These are phyloP conservation scores for Meganola albula DNA, from an alignment of 2,888 invertebrate genomes.

Conservation along the genomic window DNA sequence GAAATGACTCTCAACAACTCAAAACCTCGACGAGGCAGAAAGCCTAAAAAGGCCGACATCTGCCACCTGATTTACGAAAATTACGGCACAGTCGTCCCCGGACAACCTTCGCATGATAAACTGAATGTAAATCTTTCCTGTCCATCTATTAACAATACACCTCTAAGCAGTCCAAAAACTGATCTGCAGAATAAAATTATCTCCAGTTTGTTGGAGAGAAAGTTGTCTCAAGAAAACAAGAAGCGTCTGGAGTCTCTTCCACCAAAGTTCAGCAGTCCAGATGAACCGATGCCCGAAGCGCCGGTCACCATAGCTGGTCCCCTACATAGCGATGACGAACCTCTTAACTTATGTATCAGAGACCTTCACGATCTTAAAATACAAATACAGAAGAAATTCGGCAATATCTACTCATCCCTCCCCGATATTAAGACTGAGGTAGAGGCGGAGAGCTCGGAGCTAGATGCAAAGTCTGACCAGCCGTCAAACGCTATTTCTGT, in stretches of 20 bases:
- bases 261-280: conserved; percentile 51
- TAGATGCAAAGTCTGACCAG: conserved; percentile 59
- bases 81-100: conserved; percentile 91
- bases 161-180: conserved; percentile 66
- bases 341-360: conserved; percentile 88
- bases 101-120: conserved; percentile 77
- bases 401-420: conserved; percentile 78
- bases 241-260: conserved; percentile 56
- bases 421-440: conserved; percentile 79
- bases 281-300: conserved; percentile 56
- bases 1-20: conserved; percentile 94
- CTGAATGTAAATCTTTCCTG: conserved; percentile 38
- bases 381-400: conserved; percentile 79
- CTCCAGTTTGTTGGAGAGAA: conserved; percentile 82
- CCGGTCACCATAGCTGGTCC: conserved; percentile 51
- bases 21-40: conserved; percentile 89
- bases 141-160: conserved; percentile 31
- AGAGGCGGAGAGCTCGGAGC: conserved; percentile 69
- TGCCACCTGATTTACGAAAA: conserved; percentile 95
- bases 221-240: conserved; percentile 82
- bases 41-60: conserved; percentile 95
- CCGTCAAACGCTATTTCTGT: conserved; percentile 66
- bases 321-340: conserved; percentile 79
- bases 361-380: conserved; percentile 84
- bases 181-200: conserved; percentile 83